phyloP scores from a whole-genome alignment of 2,797 vertebrate genomes.

The Australoheros facetus region DNA sequence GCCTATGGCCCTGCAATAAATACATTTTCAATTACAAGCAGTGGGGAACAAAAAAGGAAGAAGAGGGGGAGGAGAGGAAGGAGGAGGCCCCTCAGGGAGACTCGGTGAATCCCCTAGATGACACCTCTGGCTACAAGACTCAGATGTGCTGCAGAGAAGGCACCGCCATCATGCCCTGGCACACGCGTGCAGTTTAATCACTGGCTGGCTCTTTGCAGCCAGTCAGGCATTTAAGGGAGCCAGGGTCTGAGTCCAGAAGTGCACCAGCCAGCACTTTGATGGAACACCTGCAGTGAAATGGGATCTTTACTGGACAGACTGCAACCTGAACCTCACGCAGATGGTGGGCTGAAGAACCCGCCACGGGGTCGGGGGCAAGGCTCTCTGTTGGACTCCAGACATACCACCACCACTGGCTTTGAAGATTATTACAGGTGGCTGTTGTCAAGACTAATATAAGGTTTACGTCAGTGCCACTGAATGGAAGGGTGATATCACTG shows the following conservation, averaged over 20 bases:
- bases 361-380: conserved; percentile 24
- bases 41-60: conserved; percentile 47
- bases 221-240: conserved; percentile 65
- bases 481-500: conserved; percentile 53
- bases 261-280: conserved; percentile 77
- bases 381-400: conserved; percentile 53
- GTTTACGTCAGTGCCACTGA: conserved; percentile 64
- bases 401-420: conserved; percentile 66
- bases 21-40: conserved; percentile 78
- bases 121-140: conserved; percentile 66
- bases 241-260: conserved; percentile 63
- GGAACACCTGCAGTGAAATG: conserved; percentile 84
- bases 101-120: conserved; percentile 59
- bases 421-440: conserved; percentile 78
- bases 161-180: conserved; percentile 42
- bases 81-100: conserved; percentile 57
- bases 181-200: conserved; percentile 57
- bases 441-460: conserved; percentile 68
- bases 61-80: conserved; percentile 39
- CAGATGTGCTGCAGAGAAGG: conserved; percentile 65
- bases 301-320: conserved; percentile 79
- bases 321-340: conserved; percentile 75
- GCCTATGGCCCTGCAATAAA: conserved; percentile 76
- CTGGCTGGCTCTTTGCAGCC: conserved; percentile 52
- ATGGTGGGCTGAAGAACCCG: conserved; percentile 39